phyloP scores from a whole-genome alignment of 2,113 vertebrate species.

The Amazona vittata region DNA sequence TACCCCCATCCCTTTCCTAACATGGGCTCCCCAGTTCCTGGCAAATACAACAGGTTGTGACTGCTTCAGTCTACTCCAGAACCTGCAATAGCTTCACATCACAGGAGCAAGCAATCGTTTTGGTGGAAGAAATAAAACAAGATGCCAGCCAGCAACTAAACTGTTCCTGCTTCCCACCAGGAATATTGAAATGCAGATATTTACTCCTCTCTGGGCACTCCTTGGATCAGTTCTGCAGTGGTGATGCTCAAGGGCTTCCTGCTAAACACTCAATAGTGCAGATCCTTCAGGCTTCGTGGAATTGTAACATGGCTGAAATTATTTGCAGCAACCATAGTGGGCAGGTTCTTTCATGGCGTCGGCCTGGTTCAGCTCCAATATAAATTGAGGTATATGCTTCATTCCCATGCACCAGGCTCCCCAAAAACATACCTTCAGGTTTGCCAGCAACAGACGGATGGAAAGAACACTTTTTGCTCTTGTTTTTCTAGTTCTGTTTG shows the following conservation, averaged over 20 bases:
- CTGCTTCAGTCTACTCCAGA: neutral
- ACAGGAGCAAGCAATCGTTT: neutral
- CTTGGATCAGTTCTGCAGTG: neutral
- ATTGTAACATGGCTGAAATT: neutral
- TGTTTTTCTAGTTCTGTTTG: neutral
- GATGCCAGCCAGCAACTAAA: neutral
- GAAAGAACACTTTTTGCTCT: neutral
- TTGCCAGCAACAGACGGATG: neutral
- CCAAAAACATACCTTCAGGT: neutral
- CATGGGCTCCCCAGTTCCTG: accelerated
- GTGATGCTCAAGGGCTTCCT: neutral
- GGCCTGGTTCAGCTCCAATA: neutral
- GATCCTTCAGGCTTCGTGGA: neutral
- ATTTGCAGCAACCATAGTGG: neutral
- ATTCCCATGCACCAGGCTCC: neutral
- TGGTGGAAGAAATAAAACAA: neutral
- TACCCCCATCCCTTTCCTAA: neutral
- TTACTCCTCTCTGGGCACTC: neutral
- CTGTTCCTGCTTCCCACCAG: neutral
- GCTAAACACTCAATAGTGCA: neutral
- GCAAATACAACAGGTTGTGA: neutral
- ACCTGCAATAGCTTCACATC: neutral
- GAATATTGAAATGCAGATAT: neutral
- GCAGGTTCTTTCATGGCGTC: neutral
- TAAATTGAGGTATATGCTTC: neutral